These are phyloP conservation scores for Andrena dorsata DNA, from an alignment of 2,888 invertebrate species.

Conservation along the genomic window DNA sequence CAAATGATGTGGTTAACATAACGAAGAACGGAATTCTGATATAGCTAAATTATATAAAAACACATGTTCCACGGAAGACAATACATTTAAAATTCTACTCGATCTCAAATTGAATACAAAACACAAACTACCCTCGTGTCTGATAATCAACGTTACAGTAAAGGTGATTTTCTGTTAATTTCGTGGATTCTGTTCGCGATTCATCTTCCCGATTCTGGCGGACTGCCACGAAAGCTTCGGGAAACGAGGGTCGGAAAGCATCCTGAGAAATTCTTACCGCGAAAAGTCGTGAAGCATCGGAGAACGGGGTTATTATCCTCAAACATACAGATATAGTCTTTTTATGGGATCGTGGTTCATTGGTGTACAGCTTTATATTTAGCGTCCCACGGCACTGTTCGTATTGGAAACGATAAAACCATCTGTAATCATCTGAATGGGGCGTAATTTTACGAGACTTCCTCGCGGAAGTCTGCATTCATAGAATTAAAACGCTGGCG, in stretches of 20 bases:
- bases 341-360: conserved; percentile 67
- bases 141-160: too few relatives aligned
- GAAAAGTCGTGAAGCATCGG: conserved; percentile 70
- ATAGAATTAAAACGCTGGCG: neutral
- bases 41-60: too few relatives aligned
- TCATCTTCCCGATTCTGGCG: conserved; percentile 65
- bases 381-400: conserved; percentile 38
- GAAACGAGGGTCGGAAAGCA: conserved; percentile 54
- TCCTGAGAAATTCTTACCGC: conserved; percentile 60
- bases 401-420: conserved; percentile 2
- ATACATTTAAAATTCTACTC: too few relatives aligned
- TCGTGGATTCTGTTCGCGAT: conserved; percentile 56
- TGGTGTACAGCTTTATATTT: conserved; percentile 69
- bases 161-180: conserved; percentile 65
- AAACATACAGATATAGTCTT: conserved; percentile 62
- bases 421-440: conserved; percentile 12
- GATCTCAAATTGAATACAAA: neutral
- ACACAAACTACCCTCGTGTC: neutral
- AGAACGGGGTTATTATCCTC: conserved; percentile 61
- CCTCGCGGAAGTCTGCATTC: neutral
- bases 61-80: too few relatives aligned
- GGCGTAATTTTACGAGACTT: conserved; percentile 6
- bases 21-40: too few relatives aligned
- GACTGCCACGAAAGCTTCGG: conserved; percentile 58
- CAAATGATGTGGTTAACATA: too few relatives aligned